Base-by-base conservation (phyloP, 2,113 vertebrate species). In the Bothrops jararaca region DNA sequence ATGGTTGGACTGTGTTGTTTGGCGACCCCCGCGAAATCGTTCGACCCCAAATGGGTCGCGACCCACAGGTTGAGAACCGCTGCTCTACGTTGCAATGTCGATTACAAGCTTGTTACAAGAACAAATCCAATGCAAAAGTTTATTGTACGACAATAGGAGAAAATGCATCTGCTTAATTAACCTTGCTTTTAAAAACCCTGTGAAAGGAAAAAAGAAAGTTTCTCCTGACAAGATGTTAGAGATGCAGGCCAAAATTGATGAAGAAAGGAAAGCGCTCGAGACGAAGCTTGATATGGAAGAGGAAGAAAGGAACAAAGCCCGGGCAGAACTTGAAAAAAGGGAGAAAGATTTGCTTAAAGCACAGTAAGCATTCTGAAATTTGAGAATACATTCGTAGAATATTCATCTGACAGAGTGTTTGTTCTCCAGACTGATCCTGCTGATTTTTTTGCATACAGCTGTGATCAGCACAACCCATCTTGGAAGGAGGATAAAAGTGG, bases 261-360 rank as follows among this genome's bases (percentile, higher is more conserved):
- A 99, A 93, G 99, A 99, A 96, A 98, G 98, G 95, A 99, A 98
- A 96, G 99, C 98, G 23, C 97, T 99, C 96, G 99, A 99, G 97
- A 99, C 99, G 91, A 99, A 99, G 94, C 98, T 99, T 90, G 99
- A 99, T 96, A 99, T 99, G 99, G 99, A 99, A 95, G 99, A 99
- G 95, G 99, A 99, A 96, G 99, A 99, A 97, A 98, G 99, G 96
- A 99, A 99, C 97, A 99, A 99, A 97, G 99, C 99, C 22, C 98
- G 98, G 95, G 99, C 99, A 57, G 99, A 99, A 94, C 97, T 99
- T 92, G 99, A 99, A 96, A 99, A 98, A 94, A 98, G 99, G 92
- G 99, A 99, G 94, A 99, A 99, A 93, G 99, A 99, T 93, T 98
- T 99, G 52, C 98, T 99, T 3, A 99, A 99, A 97, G 99, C 99